Percentiles rank a stretch among this genome's conserved stretches.
Conservation (phyloP, 2,797 vertebrate species). For the Acanthopagrus latus region DNA sequence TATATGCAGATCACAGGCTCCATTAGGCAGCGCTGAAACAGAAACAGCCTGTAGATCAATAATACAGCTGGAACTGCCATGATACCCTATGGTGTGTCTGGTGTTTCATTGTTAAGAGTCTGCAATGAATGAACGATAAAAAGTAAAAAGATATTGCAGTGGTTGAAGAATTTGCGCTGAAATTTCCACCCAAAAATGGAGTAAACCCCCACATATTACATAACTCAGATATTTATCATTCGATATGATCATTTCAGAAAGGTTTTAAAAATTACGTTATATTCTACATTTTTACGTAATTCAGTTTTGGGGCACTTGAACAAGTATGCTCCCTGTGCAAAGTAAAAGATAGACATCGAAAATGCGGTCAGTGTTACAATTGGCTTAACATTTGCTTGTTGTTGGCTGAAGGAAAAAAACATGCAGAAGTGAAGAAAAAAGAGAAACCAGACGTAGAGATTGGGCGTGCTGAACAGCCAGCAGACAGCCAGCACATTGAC, state of each 20-base stretch:
- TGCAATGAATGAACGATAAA: not conserved
- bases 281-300: not conserved
- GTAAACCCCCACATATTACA: not conserved
- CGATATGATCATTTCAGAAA: not conserved
- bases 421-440: not conserved
- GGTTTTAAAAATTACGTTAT: no score
- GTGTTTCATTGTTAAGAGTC: not conserved
- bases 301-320: not conserved
- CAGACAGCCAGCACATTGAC: not conserved
- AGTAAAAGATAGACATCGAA: not conserved
- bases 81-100: not conserved
- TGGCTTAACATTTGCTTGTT: not conserved
- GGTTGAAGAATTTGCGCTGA: not conserved
- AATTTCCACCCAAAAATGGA: not conserved
- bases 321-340: not conserved
- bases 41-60: not conserved
- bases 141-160: not conserved
- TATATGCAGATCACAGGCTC: slow-evolving; percentile 2
- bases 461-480: not conserved
- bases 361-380: not conserved
- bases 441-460: not conserved
- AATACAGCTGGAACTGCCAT: not conserved
- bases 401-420: not conserved
- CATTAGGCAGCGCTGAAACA: not conserved
- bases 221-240: not conserved